phyloP scores from a whole-genome alignment of 2,113 vertebrate species.

The Daubentonia madagascariensis region DNA sequence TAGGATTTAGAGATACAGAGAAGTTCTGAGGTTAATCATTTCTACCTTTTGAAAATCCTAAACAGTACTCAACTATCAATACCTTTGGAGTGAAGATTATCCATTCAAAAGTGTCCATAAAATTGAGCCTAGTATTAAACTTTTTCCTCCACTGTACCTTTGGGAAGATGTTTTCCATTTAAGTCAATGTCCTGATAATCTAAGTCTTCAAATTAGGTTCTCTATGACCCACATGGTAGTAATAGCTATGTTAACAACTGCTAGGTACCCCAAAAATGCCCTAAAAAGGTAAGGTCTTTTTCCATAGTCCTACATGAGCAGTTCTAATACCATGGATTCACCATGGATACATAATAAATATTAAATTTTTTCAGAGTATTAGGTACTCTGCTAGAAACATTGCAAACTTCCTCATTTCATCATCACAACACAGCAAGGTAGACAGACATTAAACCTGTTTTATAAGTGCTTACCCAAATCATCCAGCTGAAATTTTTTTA shows the following conservation, averaged over 20 bases:
- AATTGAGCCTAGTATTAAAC: not conserved
- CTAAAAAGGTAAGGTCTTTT: not conserved
- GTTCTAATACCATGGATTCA: not conserved
- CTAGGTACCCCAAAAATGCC: not conserved
- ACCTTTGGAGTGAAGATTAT: constrained; percentile 27
- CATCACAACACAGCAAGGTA: not conserved
- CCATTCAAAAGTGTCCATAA: constrained; percentile 29
- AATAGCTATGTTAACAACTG: constrained; percentile 1
- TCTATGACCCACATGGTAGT: not conserved
- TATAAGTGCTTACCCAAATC: not conserved
- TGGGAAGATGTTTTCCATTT: constrained; percentile 3
- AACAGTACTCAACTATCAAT: not conserved
- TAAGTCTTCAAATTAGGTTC: not conserved
- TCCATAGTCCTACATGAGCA: not conserved
- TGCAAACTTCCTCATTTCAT: not conserved
- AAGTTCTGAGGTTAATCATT: not conserved
- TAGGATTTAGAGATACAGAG: not conserved
- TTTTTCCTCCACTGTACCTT: not conserved
- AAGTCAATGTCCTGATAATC: not conserved
- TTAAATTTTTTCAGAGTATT: not conserved
- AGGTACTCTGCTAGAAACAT: not conserved
- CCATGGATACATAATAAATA: not conserved
- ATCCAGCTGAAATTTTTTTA: not conserved
- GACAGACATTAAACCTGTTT: not conserved
- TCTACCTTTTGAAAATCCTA: constrained; percentile 30